Conservation (phyloP, 1,140 invertebrate species). For the Heliconius himera region DNA sequence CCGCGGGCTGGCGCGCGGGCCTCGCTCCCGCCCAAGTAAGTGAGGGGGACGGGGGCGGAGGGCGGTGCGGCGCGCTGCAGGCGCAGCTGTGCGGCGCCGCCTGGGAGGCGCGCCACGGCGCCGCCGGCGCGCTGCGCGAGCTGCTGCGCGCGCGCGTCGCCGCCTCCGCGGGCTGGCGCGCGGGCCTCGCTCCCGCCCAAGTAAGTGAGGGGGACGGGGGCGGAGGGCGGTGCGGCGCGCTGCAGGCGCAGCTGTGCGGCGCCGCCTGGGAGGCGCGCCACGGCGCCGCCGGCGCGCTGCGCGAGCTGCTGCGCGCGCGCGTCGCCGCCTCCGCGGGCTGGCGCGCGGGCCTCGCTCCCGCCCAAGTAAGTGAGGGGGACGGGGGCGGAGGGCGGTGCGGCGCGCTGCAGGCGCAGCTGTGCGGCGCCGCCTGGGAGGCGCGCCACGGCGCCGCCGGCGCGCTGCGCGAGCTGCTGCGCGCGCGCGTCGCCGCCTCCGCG, state of each 20-base stretch:
- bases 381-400: slow-evolving; percentile 82
- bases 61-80: slow-evolving; percentile 87
- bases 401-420: slow-evolving; percentile 91
- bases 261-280: slow-evolving; percentile 96
- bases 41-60: slow-evolving; percentile 50
- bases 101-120: slow-evolving; percentile 97
- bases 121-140: slow-evolving; percentile 95
- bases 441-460: slow-evolving; percentile 97
- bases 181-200: slow-evolving; percentile 82
- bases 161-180: slow-evolving; percentile 87
- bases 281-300: slow-evolving; percentile 95
- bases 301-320: slow-evolving; percentile 93
- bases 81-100: slow-evolving; percentile 93
- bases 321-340: slow-evolving; percentile 89
- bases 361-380: slow-evolving; percentile 73
- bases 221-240: slow-evolving; percentile 83
- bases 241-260: slow-evolving; percentile 94
- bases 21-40: slow-evolving; percentile 81
- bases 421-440: slow-evolving; percentile 95
- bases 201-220: slow-evolving; percentile 59
- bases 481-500: slow-evolving; percentile 89
- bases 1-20: slow-evolving; percentile 87
- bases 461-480: slow-evolving; percentile 92
- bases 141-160: slow-evolving; percentile 91
- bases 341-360: slow-evolving; percentile 78